phyloP scores from a whole-genome alignment of 2,797 vertebrate genomes.

The Bucorvus abyssinicus region DNA sequence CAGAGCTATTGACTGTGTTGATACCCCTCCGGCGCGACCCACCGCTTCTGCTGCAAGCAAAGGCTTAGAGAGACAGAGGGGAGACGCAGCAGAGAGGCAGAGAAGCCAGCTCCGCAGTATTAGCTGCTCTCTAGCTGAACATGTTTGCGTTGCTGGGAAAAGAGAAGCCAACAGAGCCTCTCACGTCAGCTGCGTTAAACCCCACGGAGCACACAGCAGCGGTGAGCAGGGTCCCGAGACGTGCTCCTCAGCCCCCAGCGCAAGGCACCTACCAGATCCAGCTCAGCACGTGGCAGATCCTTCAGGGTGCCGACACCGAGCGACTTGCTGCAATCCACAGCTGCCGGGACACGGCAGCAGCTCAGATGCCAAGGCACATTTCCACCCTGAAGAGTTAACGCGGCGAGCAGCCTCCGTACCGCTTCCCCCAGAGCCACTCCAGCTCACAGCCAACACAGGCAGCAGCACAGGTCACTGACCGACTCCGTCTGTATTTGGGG shows the following conservation, averaged over 20 bases:
- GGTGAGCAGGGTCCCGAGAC: not conserved
- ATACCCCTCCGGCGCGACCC: rapidly evolving
- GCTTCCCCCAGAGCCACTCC: too few species aligned
- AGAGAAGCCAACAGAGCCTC: not conserved
- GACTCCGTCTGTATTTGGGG: not conserved
- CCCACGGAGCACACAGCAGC: not conserved
- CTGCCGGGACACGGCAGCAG: not conserved
- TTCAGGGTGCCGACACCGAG: not conserved
- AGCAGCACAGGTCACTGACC: not conserved
- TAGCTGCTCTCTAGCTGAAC: not conserved
- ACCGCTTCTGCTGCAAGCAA: not conserved
- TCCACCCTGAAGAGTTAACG: not conserved
- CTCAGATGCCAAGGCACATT: not conserved
- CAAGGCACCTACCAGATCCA: not conserved
- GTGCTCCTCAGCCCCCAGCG: not conserved
- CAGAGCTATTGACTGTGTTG: not conserved
- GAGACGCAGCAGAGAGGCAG: not conserved
- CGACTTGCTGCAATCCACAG: rapidly evolving
- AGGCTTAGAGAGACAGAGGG: not conserved
- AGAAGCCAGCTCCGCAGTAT: not conserved
- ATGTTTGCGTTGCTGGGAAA: not conserved
- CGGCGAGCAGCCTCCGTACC: not conserved
- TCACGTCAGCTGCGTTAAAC: not conserved
- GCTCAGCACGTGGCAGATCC: not conserved
- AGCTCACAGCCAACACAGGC: not conserved